Percentiles rank a stretch among this genome's conserved stretches.
These are phyloP conservation scores for Oreortyx pictus DNA, from an alignment of 2,797 vertebrate species.

Conservation along the genomic window DNA sequence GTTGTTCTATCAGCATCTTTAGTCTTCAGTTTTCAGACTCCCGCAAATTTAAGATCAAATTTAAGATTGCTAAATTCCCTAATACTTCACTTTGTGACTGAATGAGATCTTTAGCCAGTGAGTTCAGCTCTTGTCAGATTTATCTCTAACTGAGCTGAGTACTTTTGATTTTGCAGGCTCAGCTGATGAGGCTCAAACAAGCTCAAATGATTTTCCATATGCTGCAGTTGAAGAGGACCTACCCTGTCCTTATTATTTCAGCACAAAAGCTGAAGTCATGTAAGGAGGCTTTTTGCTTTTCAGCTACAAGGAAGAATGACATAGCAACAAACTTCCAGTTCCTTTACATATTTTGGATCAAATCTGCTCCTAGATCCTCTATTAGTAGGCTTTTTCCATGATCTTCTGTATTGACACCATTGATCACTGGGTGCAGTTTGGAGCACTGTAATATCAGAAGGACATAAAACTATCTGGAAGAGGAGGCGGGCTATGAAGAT, in stretches of 20 bases:
- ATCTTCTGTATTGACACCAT: neutral
- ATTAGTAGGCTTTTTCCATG: neutral
- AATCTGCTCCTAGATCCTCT: neutral
- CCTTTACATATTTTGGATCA: neutral
- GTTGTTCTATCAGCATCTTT: neutral
- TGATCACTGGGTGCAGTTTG: neutral
- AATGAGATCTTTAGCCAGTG: neutral
- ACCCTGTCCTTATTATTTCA: neutral
- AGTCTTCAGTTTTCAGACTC: neutral
- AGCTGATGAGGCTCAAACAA: neutral
- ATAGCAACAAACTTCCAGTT: neutral
- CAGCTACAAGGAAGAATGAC: rapidly evolving
- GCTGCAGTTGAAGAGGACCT: neutral
- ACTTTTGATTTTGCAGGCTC: neutral
- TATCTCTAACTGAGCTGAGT: neutral
- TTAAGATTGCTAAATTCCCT: neutral
- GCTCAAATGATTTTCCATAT: neutral
- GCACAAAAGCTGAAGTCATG: neutral
- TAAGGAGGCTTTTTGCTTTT: neutral
- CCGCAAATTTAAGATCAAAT: neutral
- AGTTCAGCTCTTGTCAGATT: neutral
- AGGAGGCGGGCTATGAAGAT: neutral
- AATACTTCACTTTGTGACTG: neutral
- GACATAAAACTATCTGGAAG: neutral
- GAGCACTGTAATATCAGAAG: neutral